Evolutionary conservation across 1,140 invertebrate genomes (phyloP).

Genomic region (Anoplophora glabripennis): DNA sequence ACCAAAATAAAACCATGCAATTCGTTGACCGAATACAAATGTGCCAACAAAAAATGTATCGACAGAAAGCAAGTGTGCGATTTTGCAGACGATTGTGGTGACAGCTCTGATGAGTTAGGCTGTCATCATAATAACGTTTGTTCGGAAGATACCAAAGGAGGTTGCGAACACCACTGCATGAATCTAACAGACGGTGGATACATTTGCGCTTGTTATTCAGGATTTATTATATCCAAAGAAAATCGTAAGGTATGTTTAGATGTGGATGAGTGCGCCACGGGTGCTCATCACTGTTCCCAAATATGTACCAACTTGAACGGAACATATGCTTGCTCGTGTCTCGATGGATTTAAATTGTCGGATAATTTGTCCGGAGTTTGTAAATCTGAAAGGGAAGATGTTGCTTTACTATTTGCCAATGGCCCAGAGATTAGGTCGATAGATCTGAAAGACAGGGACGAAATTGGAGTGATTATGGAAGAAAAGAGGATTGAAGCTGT

Average conservation of each 20-base stretch:
- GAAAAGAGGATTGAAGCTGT: slow-evolving; percentile 85
- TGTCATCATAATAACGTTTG: slow-evolving; percentile 80
- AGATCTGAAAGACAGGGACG: slow-evolving; percentile 62
- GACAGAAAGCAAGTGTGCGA: slow-evolving; percentile 79
- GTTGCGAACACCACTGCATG: slow-evolving; percentile 89
- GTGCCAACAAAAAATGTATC: slow-evolving; percentile 89
- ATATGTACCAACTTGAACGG: slow-evolving; percentile 91
- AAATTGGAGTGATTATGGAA: slow-evolving; percentile 72
- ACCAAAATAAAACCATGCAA: slow-evolving; percentile 71
- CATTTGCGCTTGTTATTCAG: slow-evolving; percentile 83
- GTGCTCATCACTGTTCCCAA: slow-evolving; percentile 87
- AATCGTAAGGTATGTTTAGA: slow-evolving; percentile 80
- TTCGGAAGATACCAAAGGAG: slow-evolving; percentile 71
- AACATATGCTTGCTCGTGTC: slow-evolving; percentile 83
- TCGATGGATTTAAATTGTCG: slow-evolving; percentile 74
- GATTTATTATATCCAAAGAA: slow-evolving; percentile 74
- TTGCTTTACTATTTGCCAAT: slow-evolving; percentile 69
- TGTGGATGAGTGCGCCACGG: slow-evolving; percentile 85
- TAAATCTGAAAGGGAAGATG: slow-evolving; percentile 63
- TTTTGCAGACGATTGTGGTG: slow-evolving; percentile 76
- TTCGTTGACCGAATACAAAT: slow-evolving; percentile 75
- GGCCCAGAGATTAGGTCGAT: slow-evolving; percentile 84
- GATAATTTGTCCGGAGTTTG: slow-evolving; percentile 80
- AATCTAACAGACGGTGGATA: slow-evolving; percentile 80
- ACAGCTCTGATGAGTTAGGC: slow-evolving; percentile 85